phyloP scores from a whole-genome alignment of 2,797 vertebrate genomes.

The Catharus ustulatus region DNA sequence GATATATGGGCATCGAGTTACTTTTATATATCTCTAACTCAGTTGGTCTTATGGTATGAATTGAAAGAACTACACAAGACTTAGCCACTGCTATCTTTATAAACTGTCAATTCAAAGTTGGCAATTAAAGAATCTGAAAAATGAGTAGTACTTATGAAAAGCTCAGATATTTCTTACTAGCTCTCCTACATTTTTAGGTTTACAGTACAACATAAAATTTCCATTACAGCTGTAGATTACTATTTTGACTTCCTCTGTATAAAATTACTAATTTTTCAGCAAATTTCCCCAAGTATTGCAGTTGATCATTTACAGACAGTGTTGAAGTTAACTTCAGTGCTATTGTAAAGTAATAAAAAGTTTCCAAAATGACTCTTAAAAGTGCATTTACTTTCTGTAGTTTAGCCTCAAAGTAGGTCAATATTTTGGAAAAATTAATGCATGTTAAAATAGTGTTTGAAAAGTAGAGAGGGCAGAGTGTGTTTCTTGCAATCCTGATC shows the following conservation, averaged over 20 bases:
- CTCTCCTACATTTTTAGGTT: constrained; percentile 73
- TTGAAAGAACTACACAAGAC: constrained; percentile 28
- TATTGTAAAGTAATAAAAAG: constrained; percentile 84
- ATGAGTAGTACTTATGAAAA: constrained; percentile 64
- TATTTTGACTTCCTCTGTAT: constrained; percentile 80
- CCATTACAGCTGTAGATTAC: constrained; percentile 66
- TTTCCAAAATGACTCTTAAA: constrained; percentile 78
- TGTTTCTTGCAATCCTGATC: constrained; percentile 58
- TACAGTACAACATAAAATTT: constrained; percentile 77
- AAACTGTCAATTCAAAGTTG: constrained; percentile 16
- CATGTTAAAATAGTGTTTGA: constrained; percentile 76
- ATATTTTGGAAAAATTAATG: constrained; percentile 69
- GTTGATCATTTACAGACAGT: constrained; percentile 81
- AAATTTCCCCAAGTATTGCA: constrained; percentile 72
- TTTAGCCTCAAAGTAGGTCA: constrained; percentile 70
- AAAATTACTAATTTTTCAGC: constrained; percentile 76
- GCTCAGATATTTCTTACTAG: constrained; percentile 81
- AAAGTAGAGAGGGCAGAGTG: constrained; percentile 67
- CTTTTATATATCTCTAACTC: constrained; percentile 50
- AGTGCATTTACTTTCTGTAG: constrained; percentile 80
- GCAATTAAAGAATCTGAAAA: constrained; percentile 48
- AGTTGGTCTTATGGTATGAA: constrained; percentile 62
- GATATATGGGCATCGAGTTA: constrained; percentile 58
- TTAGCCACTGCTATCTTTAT: constrained; percentile 43
- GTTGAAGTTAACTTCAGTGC: constrained; percentile 92